Evolutionary conservation across 2,888 invertebrate genomes (phyloP), one percentile per base, ranked within the genome.

Genomic region (Tupiocoris notatus): DNA sequence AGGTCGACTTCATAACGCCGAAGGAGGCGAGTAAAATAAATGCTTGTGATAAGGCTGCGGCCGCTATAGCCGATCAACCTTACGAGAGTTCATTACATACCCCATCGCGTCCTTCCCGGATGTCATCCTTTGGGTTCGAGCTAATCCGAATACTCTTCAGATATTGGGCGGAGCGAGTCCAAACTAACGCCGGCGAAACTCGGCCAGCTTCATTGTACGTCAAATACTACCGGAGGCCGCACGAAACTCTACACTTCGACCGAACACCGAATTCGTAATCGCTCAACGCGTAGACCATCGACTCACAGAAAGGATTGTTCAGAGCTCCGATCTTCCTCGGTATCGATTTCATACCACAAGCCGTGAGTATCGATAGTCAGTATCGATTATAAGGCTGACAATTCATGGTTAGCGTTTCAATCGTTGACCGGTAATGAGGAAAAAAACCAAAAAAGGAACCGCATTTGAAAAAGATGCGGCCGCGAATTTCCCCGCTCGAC

Each of bases 21-120:
- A n/a, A n/a, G n/a, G n/a, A n/a, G n/a, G n/a, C n/a, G n/a, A n/a
- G n/a, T n/a, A n/a, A n/a, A n/a, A n/a, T 23, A 59, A 20, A n/a
- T 6, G 59, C 7, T n/a, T 18, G 59, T 59, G 20, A 59, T 24
- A 66, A 39, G 17, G 20, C 67, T 39, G 22, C 6, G 7, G 20
- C n/a, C 16, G 7, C 23, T 17, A 3, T 2, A 66, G 21, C 22
- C 16, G 63, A 57, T 59, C 65, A 66, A 59, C 20, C 6, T 56
- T 1, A 65, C 17, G 1, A 58, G 17, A 22, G 18, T 17, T 39
- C 23, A 25, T 78, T 82, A 88, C 88, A 89, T 85, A 91, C 92
- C 92, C 92, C 92, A 92, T 91, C 82, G 89, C 89, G 86, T 91
- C 91, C 86, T 91, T 91, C 86, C 91, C 91, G 85, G 89, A 90